Conservation (phyloP, 2,113 vertebrate genomes). For the Baryphthengus martii region DNA sequence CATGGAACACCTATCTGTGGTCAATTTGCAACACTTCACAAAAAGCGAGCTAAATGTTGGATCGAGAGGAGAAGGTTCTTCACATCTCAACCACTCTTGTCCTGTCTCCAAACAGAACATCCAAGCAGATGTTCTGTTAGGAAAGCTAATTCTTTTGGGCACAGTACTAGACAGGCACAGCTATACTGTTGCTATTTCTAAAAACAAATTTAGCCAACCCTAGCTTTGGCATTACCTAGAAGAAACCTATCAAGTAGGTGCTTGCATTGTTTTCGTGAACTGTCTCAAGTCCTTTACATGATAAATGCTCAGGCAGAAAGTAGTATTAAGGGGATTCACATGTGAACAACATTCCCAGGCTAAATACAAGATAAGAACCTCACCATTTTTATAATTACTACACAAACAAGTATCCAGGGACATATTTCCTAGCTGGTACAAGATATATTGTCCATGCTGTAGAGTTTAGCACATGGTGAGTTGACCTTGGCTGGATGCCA, state of each 20-base stretch:
- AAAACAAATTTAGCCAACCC: not conserved
- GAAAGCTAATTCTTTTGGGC: not conserved
- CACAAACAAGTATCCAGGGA: not conserved
- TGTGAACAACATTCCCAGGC: not conserved
- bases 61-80: not conserved
- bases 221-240: not conserved
- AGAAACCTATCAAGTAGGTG: not conserved
- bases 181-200: not conserved
- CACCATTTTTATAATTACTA: not conserved
- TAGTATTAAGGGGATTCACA: not conserved
- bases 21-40: not conserved
- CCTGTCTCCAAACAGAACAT: not conserved
- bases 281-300: not conserved
- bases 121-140: not conserved
- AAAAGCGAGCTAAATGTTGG: not conserved
- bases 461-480: not conserved
- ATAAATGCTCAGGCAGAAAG: not conserved
- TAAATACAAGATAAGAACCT: not conserved
- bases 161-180: not conserved
- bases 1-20: not conserved
- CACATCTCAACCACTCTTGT: not conserved
- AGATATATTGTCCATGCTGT: not conserved
- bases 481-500: not conserved
- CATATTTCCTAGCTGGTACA: not conserved
- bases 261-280: not conserved